These are phyloP conservation scores for Phyllopteryx taeniolatus DNA, from an alignment of 2,113 vertebrate species.

Conservation along the genomic window DNA sequence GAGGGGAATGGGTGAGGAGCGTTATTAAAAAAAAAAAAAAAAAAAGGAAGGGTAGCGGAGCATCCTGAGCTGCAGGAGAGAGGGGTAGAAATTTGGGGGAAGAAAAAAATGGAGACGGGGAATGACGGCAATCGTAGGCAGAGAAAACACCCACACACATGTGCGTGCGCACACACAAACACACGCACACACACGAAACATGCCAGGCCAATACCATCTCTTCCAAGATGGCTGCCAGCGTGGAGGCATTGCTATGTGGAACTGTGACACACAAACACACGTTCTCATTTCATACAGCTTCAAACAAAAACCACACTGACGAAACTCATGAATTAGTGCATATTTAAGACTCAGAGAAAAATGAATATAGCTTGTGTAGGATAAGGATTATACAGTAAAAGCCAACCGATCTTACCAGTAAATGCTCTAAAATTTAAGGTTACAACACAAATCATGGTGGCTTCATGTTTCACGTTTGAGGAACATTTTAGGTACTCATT, in stretches of 20 bases:
- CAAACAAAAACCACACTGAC: constrained; percentile 10
- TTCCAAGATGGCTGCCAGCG: constrained; percentile 69
- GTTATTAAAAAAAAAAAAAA: neutral
- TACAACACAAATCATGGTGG: neutral
- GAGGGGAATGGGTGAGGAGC: constrained; percentile 56
- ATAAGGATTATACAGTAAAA: neutral
- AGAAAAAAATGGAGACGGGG: constrained; percentile 7
- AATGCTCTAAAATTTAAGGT: neutral
- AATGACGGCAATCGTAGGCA: constrained; percentile 31
- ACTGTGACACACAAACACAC: constrained; percentile 48
- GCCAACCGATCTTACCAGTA: no score
- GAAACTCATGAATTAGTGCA: constrained; percentile 35
- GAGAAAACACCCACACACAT: constrained; percentile 46
- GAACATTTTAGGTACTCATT: neutral
- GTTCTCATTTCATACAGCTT: constrained; percentile 8
- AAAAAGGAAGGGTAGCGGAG: constrained; percentile 39
- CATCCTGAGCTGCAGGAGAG: constrained; percentile 25
- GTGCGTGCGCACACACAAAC: constrained; percentile 24
- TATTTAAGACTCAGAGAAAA: constrained; percentile 25
- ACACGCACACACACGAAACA: constrained; percentile 10
- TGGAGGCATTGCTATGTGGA: constrained; percentile 58
- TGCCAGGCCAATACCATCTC: constrained; percentile 54
- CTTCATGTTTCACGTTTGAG: neutral
- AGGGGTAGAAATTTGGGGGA: constrained; percentile 12
- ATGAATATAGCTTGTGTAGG: constrained; percentile 13